These are phyloP conservation scores for Masticophis lateralis DNA, from an alignment of 2,797 vertebrate genomes.

Conservation along the genomic window DNA sequence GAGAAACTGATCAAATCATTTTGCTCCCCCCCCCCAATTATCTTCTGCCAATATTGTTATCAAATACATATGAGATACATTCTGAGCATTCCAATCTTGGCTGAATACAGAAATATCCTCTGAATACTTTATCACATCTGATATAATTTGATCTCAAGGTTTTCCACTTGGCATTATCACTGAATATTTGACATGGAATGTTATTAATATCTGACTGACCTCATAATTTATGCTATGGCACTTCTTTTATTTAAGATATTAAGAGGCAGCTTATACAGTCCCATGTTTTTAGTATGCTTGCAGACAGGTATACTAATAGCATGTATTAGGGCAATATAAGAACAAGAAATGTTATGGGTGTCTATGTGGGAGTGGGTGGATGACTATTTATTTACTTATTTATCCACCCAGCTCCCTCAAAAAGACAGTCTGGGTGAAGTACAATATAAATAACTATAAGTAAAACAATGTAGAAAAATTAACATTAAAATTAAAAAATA, in stretches of 20 bases:
- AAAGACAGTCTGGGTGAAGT: not conserved
- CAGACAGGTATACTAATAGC: not conserved
- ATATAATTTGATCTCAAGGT: not conserved
- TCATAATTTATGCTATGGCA: not conserved
- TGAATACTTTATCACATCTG: not conserved
- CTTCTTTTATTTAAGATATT: not conserved
- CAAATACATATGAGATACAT: not conserved
- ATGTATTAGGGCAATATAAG: not conserved
- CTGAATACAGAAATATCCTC: not conserved
- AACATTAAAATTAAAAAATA: not conserved
- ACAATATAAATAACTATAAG: not conserved
- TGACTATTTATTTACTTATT: not conserved
- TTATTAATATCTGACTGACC: not conserved
- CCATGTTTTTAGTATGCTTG: not conserved
- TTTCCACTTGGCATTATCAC: not conserved
- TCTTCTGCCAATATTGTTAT: not conserved
- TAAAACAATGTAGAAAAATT: not conserved
- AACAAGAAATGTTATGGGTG: not conserved
- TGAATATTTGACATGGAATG: not conserved
- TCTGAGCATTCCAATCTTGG: not conserved
- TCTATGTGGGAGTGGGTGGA: not conserved
- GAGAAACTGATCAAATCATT: not conserved
- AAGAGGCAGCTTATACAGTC: not conserved
- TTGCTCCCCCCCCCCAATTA: not conserved
- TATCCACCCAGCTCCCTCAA: not conserved